Evolutionary conservation across 2,113 vertebrate genomes (phyloP), one percentile per base, ranked within the genome.

Genomic region (Eurypyga helias): DNA sequence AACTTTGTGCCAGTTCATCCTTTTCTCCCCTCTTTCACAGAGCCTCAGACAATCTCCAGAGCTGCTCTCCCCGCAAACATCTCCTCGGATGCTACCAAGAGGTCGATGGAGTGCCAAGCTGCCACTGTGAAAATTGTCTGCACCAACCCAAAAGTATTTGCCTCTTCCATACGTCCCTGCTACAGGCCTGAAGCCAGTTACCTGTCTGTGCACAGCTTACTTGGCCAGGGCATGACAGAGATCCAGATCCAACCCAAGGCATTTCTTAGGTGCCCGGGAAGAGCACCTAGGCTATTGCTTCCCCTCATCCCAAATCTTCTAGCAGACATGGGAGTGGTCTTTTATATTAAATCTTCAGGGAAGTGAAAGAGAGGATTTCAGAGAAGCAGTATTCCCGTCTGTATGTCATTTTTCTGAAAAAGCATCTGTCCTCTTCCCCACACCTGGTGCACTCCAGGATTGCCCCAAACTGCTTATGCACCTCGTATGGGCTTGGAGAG

Each of bases 1-100:
- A 98, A 98, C 96, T 97, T 97, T 97, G 98, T 98, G 96, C 97
- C 91, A 96, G 96, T 97, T 98, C 95, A 96, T 97, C 88, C 92
- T 94, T 94, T 94, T 94, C 45, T 10, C 1, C 41, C 41, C 24
- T 87, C 61, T 64, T 83, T 82, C 80, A 34, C 51, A 65, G 52
- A 85, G 66, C 43, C 88, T 90, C 89, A 96, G 92, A 91, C 72
- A 94, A 94, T 96, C 96, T 98, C 94, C 93, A 96, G 95, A 89
- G 84, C 91, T 89, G 55, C 70, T 55, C 83, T 93, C 66, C 66
- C 38, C 33, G 54, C 49, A 83, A 72, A 85, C 11, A 6, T 31
- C 72, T 79, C 66, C 20, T 61, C 0, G 0, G 70, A 72, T 65
- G 41, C 28, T 46, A 78, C 45, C 57, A 46, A 51, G 52, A 83